Conservation (phyloP, 1,140 invertebrate species). For the Drosophila simulans region DNA sequence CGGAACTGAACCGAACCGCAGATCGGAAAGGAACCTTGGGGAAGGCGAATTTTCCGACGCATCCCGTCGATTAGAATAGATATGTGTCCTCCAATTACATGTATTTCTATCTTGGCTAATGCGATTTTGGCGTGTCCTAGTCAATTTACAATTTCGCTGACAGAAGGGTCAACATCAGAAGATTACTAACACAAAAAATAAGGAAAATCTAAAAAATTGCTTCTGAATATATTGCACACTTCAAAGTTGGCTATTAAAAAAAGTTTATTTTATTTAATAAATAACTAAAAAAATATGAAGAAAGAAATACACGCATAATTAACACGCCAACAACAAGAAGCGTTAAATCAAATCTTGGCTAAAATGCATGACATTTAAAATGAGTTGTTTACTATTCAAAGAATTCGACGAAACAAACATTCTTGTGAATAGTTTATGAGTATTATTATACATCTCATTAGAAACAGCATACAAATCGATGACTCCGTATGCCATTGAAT, state of each 20-base stretch:
- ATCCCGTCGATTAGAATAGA: conserved; percentile 1
- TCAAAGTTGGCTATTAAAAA: not conserved
- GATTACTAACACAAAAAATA: not conserved
- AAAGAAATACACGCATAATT: too few species aligned
- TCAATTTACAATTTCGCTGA: conserved; percentile 19
- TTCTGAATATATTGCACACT: not conserved
- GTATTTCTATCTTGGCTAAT: conserved; percentile 1
- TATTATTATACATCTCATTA: not conserved
- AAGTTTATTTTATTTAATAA: too few species aligned
- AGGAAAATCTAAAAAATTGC: not conserved
- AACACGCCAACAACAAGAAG: too few species aligned
- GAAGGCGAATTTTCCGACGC: conserved; percentile 13
- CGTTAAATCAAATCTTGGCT: too few species aligned
- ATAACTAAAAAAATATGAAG: too few species aligned
- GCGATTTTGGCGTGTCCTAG: conserved; percentile 24
- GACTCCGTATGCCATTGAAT: conserved; percentile 5
- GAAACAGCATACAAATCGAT: not conserved
- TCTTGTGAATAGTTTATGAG: not conserved
- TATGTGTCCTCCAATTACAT: conserved; percentile 22
- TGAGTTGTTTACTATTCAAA: too few species aligned
- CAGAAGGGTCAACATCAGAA: conserved; percentile 3
- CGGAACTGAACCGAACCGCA: conserved; percentile 11
- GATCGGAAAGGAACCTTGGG: conserved; percentile 23
- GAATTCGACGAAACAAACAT: not conserved
- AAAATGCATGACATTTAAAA: not conserved